These are phyloP conservation scores for Drepana arcuata DNA, from an alignment of 1,140 invertebrate species.

Conservation along the genomic window DNA sequence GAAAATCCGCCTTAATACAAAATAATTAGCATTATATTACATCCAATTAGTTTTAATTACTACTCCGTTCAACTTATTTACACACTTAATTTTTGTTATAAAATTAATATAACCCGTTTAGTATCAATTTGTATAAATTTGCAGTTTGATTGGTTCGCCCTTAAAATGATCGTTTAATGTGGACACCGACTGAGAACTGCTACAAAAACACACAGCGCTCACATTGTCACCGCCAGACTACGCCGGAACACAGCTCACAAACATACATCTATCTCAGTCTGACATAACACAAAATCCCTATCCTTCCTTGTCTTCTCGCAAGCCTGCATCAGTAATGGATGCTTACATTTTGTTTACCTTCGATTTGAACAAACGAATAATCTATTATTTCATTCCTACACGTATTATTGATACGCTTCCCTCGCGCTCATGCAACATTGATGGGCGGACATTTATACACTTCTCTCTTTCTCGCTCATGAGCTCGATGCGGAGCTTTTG, in stretches of 20 bases:
- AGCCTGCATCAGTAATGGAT: constrained; percentile 51
- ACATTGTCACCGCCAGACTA: constrained; percentile 33
- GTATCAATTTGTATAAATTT: constrained; percentile 72
- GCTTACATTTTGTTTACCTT: constrained; percentile 69
- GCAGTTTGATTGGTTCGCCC: constrained; percentile 67
- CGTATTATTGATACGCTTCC: constrained; percentile 67
- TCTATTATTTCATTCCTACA: constrained; percentile 71
- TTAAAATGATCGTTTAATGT: constrained; percentile 69
- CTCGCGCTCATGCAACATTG: constrained; percentile 58
- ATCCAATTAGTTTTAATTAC: constrained; percentile 69
- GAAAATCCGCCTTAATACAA: constrained; percentile 55
- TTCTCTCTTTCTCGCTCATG: constrained; percentile 27
- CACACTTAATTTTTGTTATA: constrained; percentile 72
- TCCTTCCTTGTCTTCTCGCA: constrained; percentile 11
- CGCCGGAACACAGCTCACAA: constrained; percentile 3
- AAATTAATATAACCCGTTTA: constrained; percentile 71
- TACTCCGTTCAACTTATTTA: constrained; percentile 64
- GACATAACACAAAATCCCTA: constrained; percentile 4
- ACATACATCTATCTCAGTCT: constrained; percentile 31
- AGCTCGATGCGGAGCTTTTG: fast-evolving
- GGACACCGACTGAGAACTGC: constrained; percentile 59
- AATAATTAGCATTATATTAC: constrained; percentile 64
- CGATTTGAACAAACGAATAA: constrained; percentile 70
- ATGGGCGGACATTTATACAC: constrained; percentile 22
- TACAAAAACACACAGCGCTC: constrained; percentile 59